Evolutionary conservation across 2,113 vertebrate genomes (phyloP), one percentile per base, ranked within the genome.

Genomic region (Vulpes ferrilata): DNA sequence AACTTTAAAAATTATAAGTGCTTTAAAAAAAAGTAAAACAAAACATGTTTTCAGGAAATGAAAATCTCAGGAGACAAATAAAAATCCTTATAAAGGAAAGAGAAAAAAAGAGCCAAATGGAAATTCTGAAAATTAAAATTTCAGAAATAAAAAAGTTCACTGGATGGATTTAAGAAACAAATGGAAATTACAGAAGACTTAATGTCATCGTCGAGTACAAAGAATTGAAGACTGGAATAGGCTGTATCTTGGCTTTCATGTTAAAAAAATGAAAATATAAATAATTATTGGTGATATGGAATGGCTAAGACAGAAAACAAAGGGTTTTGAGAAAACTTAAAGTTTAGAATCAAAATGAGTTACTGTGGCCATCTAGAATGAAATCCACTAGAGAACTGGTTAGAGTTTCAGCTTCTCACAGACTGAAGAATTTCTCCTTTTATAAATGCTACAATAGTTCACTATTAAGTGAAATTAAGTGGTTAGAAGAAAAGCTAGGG

Each of bases 321-420:
- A 85, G 22, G 38, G 57, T 78, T 57, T 83, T 83, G 32, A 38
- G 53, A 78, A 55, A 35, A 88, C n/a, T 85, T 53, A 20, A 88
- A 93, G n/a, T 30, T 30, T 5, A 79, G 43, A 95, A 64, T 93
- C 35, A 67, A 80, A 90, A 85, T 91, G 80, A 27, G 59, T 74
- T 74, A 15, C 64, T 82, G 64, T 71, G 17, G 27, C 88, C 86
- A 55, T 67, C 55, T 78, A 30, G 32, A 76, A 51, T 71, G 55
- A 79, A 93, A 59, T 83, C 27, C 43, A 25, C 55, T 9, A 55
- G 76, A 96, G 64, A 93, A 86, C 6, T 79, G 19, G 38, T 62
- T 97, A 73, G n/a, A 82, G 59, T 96, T 98, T 96, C 95, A 88
- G 65, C n/a, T 62, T 96, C 78, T 85, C 48, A 87, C 35, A 62